phyloP scores from a whole-genome alignment of 2,888 invertebrate species.

The Listrodromus nycthemerus region DNA sequence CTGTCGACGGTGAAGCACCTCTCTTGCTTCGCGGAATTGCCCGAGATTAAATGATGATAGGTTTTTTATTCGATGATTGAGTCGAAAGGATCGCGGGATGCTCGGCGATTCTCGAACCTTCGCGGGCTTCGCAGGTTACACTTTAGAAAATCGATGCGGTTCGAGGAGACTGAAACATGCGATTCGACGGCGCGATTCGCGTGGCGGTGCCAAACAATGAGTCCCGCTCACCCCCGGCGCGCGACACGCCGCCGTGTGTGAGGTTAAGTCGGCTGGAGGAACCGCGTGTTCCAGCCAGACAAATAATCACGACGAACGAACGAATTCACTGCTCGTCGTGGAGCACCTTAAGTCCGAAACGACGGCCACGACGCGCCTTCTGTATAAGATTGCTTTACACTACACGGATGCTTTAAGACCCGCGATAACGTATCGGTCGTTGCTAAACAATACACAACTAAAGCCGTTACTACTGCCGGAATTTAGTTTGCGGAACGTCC shows the following conservation, averaged over 20 bases:
- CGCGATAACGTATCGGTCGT: conserved; percentile 27
- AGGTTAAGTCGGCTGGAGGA: background rate
- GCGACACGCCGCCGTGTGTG: background rate
- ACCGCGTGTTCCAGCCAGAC: background rate
- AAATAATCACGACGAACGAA: background rate
- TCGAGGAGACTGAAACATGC: no score
- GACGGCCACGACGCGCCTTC: conserved; percentile 15
- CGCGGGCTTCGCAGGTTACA: background rate
- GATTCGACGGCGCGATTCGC: background rate
- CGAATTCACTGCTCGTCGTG: background rate
- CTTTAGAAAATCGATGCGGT: no score
- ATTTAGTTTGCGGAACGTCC: background rate
- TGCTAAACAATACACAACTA: background rate
- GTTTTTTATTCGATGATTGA: no score
- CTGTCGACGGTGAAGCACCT: conserved; percentile 14
- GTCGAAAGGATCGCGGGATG: background rate
- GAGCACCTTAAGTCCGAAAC: background rate
- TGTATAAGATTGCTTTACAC: background rate
- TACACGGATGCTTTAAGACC: background rate
- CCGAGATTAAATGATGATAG: no score
- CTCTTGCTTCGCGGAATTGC: background rate
- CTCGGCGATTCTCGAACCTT: background rate
- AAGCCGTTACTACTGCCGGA: conserved; percentile 3
- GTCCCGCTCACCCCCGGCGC: background rate
- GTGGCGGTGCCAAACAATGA: background rate